Evolutionary conservation across 2,888 invertebrate genomes (phyloP), one percentile per base, ranked within the genome.

Genomic region (Portevinia maculata): DNA sequence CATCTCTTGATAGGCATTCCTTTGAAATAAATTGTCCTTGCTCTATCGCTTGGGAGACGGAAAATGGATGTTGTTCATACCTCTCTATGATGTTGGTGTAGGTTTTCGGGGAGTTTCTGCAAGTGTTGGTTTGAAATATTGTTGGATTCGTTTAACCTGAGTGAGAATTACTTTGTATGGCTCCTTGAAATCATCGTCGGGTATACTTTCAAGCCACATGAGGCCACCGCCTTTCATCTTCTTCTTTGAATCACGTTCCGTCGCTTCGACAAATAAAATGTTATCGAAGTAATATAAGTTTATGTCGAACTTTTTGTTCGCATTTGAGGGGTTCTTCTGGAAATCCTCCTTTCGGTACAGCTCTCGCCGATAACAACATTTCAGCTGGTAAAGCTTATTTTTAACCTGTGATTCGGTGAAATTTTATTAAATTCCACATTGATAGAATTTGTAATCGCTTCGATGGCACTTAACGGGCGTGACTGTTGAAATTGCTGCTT

Each of bases 231-330:
- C 41, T 2, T 9, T 17, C 0, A 8, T 17, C 11, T 9, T 44
- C 9, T 9, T 11, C 11, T 11, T 9, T 11, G 44, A 15, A 44
- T 44, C 44, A 44, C 19, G 1, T 7, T 4, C 17, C 19, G 44
- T 19, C 1, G 9, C 8, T 9, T 17, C 44, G 3, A 44, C 17
- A 44, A 13, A 75, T 59, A 9, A 67, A 8, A 75, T 32, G n/a
- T 75, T 44, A 8, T 75, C 57, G 32, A 67, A 75, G 8, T 75
- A 75, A 57, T 52, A 67, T 7, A 75, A n/a, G 13, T 39, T 6
- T n/a, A 39, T 19, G 17, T 17, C 9, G 11, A 19, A 11, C 3
- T 11, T 44, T 44, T 44, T 8, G 7, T 44, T 17, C 11, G 3
- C 11, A 11, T 44, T 17, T 6, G 48, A 37, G 9, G 74, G 64